Conservation (phyloP, 1,140 invertebrate genomes). For the Oryctes rhinoceros region DNA sequence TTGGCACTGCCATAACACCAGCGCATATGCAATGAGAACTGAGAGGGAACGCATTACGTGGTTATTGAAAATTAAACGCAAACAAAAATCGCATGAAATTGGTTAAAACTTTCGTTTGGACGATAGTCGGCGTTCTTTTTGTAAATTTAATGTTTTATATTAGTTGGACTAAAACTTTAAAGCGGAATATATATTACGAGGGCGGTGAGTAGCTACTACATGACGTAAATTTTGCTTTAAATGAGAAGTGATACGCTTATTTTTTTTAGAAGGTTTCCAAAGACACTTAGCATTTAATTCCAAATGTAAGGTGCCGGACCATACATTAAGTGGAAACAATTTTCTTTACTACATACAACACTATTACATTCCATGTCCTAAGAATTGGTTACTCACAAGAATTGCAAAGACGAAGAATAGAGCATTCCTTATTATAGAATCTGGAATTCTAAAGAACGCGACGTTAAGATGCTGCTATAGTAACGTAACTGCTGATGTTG, state of each 20-base stretch:
- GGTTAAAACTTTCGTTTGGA: too few species aligned
- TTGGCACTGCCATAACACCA: too few species aligned
- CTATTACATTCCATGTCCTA: background rate
- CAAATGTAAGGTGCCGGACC: background rate
- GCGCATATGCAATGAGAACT: too few species aligned
- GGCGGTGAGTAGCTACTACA: too few species aligned
- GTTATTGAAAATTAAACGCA: too few species aligned
- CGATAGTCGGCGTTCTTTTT: too few species aligned
- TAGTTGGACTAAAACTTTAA: too few species aligned
- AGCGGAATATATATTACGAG: too few species aligned
- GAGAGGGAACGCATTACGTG: too few species aligned
- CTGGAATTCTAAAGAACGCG: background rate
- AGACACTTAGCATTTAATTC: background rate
- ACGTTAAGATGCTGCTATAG: background rate
- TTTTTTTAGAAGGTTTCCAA: background rate
- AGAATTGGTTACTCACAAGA: background rate
- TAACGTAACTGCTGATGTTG: background rate
- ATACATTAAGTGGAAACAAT: background rate
- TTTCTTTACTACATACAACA: background rate
- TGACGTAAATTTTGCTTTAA: background rate
- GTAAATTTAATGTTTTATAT: too few species aligned
- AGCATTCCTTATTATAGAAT: background rate
- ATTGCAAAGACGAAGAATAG: background rate
- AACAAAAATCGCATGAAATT: too few species aligned
- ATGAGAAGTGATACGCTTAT: background rate